phyloP scores from a whole-genome alignment of 23 tunicate genomes.

The Halocynthia aurantium region DNA sequence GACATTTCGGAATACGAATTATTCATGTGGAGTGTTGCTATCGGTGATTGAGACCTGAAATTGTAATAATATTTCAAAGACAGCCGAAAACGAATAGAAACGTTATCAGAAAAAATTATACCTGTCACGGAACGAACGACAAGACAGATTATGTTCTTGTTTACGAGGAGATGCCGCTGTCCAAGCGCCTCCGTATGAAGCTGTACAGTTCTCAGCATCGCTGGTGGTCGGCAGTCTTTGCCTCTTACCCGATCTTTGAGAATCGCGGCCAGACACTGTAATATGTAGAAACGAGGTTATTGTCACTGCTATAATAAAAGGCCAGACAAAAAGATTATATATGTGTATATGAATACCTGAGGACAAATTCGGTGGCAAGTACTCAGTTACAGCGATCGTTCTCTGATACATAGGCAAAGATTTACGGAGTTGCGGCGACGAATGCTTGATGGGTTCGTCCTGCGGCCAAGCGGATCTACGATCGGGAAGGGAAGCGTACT shows the following conservation, averaged over 20 bases:
- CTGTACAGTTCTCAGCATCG: constrained; percentile 54
- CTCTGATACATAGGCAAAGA: constrained; percentile 78
- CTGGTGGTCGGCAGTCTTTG: constrained; percentile 26
- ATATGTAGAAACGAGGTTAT: background rate
- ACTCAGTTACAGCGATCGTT: constrained; percentile 84
- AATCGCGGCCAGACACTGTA: background rate
- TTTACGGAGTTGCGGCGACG: background rate
- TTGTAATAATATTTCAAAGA: background rate
- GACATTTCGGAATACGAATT: background rate
- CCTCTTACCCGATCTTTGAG: constrained; percentile 1
- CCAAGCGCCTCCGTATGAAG: constrained; percentile 75
- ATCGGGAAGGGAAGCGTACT: constrained; percentile 23
- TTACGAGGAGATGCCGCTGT: constrained; percentile 3
- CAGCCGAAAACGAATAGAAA: background rate
- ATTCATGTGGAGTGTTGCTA: background rate
- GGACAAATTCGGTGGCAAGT: constrained; percentile 37
- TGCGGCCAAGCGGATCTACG: constrained; percentile 47
- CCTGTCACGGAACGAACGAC: background rate
- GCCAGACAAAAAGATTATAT: background rate
- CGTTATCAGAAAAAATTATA: background rate
- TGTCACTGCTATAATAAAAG: background rate
- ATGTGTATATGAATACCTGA: background rate
- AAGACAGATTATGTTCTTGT: background rate
- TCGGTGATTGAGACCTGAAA: constrained; percentile 4
- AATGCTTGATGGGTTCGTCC: constrained; percentile 2